Conservation (phyloP, 2,888 invertebrate species). For the Pemphredon lugubris region DNA sequence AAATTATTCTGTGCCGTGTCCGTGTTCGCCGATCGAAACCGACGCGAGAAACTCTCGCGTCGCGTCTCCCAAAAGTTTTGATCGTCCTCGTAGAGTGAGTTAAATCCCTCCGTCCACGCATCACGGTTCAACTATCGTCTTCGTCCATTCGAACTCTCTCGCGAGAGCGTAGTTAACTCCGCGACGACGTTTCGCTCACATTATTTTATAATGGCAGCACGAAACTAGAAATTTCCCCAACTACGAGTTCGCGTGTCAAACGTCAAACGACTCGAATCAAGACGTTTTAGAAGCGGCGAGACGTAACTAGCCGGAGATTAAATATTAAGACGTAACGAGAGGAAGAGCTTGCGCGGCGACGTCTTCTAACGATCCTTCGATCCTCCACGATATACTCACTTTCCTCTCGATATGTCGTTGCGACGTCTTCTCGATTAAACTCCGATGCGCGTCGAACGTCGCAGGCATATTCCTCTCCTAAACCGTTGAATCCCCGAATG, state of each 20-base stretch:
- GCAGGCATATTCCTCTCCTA: not conserved
- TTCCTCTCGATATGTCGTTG: conserved; percentile 1
- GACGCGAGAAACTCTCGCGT: no score
- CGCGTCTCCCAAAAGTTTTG: no score
- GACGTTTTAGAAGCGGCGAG: conserved; percentile 6
- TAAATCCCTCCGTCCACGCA: no score
- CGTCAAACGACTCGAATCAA: conserved; percentile 20
- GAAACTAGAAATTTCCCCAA: conserved; percentile 18
- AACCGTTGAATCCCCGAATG: not conserved
- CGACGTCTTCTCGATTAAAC: conserved; percentile 3
- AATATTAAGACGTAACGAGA: not conserved
- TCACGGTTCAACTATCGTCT: no score
- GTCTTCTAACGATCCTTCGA: no score
- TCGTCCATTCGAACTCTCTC: no score
- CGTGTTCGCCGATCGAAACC: no score
- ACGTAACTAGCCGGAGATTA: not conserved
- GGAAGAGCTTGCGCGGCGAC: conserved; percentile 4
- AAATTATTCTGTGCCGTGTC: no score
- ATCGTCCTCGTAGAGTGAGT: no score
- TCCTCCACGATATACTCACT: not conserved
- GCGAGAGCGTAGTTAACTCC: not conserved
- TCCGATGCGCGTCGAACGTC: not conserved
- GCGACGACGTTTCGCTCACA: not conserved
- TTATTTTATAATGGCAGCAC: not conserved
- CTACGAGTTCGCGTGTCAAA: conserved; percentile 5